phyloP scores from a whole-genome alignment of 2,888 invertebrate species.

The Brenthis hecate region DNA sequence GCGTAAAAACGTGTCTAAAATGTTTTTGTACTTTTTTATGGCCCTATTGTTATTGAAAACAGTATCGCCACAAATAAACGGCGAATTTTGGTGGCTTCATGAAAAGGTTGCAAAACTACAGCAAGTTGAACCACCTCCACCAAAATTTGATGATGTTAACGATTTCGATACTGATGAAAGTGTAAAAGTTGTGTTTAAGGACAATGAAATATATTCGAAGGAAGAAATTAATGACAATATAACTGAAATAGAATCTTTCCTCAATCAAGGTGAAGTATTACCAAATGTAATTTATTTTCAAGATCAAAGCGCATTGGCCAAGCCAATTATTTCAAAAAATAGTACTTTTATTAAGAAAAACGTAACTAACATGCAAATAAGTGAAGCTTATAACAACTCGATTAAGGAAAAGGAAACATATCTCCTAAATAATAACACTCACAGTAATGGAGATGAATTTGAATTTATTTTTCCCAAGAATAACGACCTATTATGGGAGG shows the following conservation, averaged over 20 bases:
- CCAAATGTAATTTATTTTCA: constrained; percentile 19
- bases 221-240: constrained; percentile 3
- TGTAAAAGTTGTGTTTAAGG: constrained; percentile 61
- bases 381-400: not conserved
- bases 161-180: constrained; percentile 68
- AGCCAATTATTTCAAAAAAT: constrained; percentile 16
- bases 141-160: constrained; percentile 59
- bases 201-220: constrained; percentile 40
- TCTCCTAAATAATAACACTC: not conserved
- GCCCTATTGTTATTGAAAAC: constrained; percentile 49
- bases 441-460: constrained; percentile 47
- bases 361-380: constrained; percentile 4
- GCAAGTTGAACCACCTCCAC: constrained; percentile 50
- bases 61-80: constrained; percentile 59
- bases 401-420: constrained; percentile 33
- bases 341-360: constrained; percentile 21
- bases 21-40: constrained; percentile 50
- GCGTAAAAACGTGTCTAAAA: constrained; percentile 45
- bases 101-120: constrained; percentile 56
- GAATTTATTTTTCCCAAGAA: constrained; percentile 54
- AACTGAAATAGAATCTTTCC: constrained; percentile 4
- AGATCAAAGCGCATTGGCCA: constrained; percentile 31
- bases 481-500: constrained; percentile 21
- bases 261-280: constrained; percentile 23
- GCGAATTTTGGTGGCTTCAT: constrained; percentile 74